Evolutionary conservation across 2,113 vertebrate genomes (phyloP), one percentile per base, ranked within the genome.

Genomic region (Notarius lentiginosus): DNA sequence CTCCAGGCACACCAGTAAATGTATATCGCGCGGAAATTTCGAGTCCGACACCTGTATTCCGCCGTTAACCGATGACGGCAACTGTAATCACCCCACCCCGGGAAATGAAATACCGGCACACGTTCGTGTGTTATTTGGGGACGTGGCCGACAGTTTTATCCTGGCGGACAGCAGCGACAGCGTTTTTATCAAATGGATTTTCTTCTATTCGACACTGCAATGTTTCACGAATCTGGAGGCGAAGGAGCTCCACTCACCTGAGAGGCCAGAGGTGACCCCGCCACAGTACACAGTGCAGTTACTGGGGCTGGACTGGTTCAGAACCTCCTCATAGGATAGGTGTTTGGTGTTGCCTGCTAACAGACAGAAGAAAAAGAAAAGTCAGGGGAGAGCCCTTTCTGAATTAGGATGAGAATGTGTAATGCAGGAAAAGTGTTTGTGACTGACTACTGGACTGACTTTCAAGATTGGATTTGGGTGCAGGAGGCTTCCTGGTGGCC

Each of bases 211-310:
- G 30, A 30, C 30, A 30, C 30, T 30, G 30, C 30, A 30, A 30
- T 30, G 30, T 30, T 30, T 30, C 30, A 30, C 30, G 30, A 30
- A 30, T 9, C 9, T 9, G 7, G 18, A 47, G 34, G 18, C 1
- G 41, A 49, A 49, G 41, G 47, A 12, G 18, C 51, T 77, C 1
- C 20, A 84, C 84, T 87, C 92, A 99, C 98, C 98, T 95, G 98
- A 97, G 72, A 99, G 95, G 11, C 98, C 98, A 0, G 97, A 96
- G 82, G 97, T 97, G 47, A 99, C 97, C 0, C 98, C 98, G 0
- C 98, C 98, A 41, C 98, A 99, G 91, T 99, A 99, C 10, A 99
- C 98, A 0, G 98, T 99, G 93, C 97, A 99, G 95, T 99, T 99
- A 93, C 97, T 98, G 51, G 97, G 98, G 92, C 98, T 99, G 86